Percentiles rank a stretch among this genome's conserved stretches.
Evolutionary conservation across 2,113 vertebrate species (phyloP).

Genomic region (Corythaixoides concolor): DNA sequence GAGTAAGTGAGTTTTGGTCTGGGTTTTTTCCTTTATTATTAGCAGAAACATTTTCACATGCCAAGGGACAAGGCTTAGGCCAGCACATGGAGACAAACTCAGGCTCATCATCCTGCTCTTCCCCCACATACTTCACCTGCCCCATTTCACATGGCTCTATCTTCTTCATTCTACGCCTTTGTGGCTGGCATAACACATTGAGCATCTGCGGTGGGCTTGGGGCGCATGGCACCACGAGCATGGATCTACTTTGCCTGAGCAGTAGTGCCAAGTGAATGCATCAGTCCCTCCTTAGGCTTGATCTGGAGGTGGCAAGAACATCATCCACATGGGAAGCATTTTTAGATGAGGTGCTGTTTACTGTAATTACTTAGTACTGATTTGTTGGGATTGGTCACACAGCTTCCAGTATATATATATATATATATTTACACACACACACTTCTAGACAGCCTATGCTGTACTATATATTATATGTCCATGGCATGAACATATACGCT

Average conservation of each 20-base stretch:
- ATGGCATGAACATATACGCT: too few species aligned
- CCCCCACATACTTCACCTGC: neutral
- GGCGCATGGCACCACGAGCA: fast-evolving
- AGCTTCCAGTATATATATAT: neutral
- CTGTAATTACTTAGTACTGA: neutral
- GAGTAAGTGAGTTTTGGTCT: neutral
- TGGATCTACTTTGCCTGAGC: neutral
- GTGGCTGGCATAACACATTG: fast-evolving
- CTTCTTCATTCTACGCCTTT: neutral
- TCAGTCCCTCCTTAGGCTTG: neutral
- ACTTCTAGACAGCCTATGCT: neutral
- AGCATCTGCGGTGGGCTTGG: neutral
- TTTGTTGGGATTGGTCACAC: neutral
- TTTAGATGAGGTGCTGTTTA: neutral
- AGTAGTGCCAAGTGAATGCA: neutral
- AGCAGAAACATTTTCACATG: neutral
- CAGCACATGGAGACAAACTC: neutral
- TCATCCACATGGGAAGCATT: neutral
- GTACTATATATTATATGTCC: neutral
- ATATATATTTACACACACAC: too few species aligned
- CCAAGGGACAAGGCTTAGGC: neutral
- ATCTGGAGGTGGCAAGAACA: neutral
- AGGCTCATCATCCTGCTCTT: neutral
- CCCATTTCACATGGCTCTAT: neutral
- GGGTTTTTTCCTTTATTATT: neutral